A percentile compares a stretch with the other conserved stretches of the same genome.
Conservation (phyloP, 2,113 vertebrate genomes). For the Erythrolamprus reginae region DNA sequence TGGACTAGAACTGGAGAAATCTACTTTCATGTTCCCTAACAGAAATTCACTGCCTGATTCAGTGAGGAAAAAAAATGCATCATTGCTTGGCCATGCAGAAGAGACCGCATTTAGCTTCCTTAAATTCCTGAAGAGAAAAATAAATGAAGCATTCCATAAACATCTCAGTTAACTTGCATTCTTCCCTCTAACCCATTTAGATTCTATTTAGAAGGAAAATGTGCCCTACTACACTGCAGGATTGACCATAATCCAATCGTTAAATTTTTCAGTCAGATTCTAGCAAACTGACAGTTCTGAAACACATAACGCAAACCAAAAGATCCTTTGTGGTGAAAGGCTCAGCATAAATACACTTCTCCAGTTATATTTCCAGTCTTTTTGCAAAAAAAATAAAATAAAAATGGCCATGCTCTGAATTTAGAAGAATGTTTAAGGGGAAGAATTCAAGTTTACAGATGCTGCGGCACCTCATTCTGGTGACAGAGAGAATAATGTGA, state of each 20-base stretch:
- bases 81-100: not conserved
- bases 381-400: not conserved
- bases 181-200: not conserved
- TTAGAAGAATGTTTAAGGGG: slow-evolving; percentile 27
- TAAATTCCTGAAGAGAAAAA: not conserved
- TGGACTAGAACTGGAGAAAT: not conserved
- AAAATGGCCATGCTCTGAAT: not conserved
- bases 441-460: slow-evolving; percentile 35
- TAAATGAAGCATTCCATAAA: not conserved
- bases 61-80: not conserved
- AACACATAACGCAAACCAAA: not conserved
- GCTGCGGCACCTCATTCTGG: slow-evolving; percentile 46
- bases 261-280: not conserved
- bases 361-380: slow-evolving; percentile 11
- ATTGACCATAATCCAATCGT: not conserved
- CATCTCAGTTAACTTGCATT: not conserved
- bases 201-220: not conserved
- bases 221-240: not conserved
- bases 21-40: not conserved
- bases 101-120: not conserved
- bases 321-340: not conserved
- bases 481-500: slow-evolving; percentile 46
- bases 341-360: not conserved
- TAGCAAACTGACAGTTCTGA: not conserved
- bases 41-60: not conserved